Evolutionary conservation across 2,797 vertebrate species (phyloP), one percentile per base, ranked within the genome.

Genomic region (Nyctalus aviator): DNA sequence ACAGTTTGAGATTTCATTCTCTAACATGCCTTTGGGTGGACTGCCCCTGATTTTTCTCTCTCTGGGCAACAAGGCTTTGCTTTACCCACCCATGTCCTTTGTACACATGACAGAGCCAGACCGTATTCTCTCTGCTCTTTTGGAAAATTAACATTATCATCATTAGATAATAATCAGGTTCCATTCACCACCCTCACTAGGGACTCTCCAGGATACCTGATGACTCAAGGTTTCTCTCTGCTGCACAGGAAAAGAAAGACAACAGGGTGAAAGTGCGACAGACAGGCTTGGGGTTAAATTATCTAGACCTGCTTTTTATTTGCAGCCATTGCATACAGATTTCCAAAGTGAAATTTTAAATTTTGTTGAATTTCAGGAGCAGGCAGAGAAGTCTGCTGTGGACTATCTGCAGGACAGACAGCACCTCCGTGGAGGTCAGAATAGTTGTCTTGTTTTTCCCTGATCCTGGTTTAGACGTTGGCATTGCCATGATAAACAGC

Each of bases 201-300:
- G 20, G 37, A 44, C 41, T 50, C 41, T 18, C 0, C 1, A 18
- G 12, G 10, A 32, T n/a, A 90, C 3, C 23, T n/a, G 4, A 32
- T 27, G 35, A 50, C 3, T 85, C 41, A 10, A 37, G 57, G 4
- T 2, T 30, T 82, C 41, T 53, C 32, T n/a, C 1, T 7, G n/a
- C 32, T 35, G 2, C 14, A 14, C 18, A 17, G 48, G 82, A 57
- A 75, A 41, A 93, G 75, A 32, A 27, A 50, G 30, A 88, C 46
- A 17, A 18, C n/a, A 59, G 25, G 17, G 35, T 72, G 20, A 44
- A 23, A 27, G 41, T 57, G 37, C 69, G 46, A 25, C 14, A 27
- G 18, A 64, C 14, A 27, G 18, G 7, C 8, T 44, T 69, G 37
- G 14, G 21, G 44, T 44, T 18, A 20, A 83, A 9, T 55, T n/a